phyloP scores from a whole-genome alignment of 2,797 vertebrate genomes.

The Pipistrellus pygmaeus region DNA sequence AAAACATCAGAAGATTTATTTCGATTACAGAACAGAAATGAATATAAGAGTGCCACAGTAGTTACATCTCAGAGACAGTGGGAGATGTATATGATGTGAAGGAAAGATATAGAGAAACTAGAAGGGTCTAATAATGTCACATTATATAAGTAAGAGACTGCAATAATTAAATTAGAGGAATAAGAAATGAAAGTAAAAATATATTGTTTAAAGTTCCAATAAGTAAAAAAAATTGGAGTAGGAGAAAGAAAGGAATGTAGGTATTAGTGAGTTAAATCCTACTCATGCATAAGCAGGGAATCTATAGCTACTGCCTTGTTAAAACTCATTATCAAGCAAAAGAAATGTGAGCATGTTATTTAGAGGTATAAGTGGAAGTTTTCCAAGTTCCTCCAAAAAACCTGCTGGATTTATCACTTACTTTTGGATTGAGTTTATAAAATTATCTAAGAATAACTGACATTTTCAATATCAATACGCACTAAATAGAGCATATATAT shows the following conservation, averaged over 20 bases:
- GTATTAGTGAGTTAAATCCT: background rate
- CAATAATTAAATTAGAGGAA: background rate
- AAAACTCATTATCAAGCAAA: background rate
- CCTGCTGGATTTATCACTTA: background rate
- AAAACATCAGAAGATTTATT: background rate
- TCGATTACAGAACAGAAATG: background rate
- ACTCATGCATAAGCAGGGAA: background rate
- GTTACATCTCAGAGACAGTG: background rate
- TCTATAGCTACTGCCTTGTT: background rate
- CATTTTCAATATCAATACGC: background rate
- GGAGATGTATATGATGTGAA: background rate
- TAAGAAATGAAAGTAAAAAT: conserved; percentile 8
- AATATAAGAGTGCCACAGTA: background rate
- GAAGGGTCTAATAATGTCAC: background rate
- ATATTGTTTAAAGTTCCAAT: background rate
- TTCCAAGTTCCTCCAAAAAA: background rate
- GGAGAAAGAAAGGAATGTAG: background rate
- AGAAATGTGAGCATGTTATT: background rate
- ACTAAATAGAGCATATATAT: background rate
- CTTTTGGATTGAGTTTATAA: background rate
- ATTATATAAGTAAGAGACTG: background rate
- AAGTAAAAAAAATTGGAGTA: background rate
- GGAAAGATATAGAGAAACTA: background rate
- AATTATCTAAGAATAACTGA: conserved; percentile 3
- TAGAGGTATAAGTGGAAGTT: background rate